Percentiles rank a stretch among this genome's conserved stretches.
Conservation (phyloP, 2,888 invertebrate species). For the Drosophila niveifrons region DNA sequence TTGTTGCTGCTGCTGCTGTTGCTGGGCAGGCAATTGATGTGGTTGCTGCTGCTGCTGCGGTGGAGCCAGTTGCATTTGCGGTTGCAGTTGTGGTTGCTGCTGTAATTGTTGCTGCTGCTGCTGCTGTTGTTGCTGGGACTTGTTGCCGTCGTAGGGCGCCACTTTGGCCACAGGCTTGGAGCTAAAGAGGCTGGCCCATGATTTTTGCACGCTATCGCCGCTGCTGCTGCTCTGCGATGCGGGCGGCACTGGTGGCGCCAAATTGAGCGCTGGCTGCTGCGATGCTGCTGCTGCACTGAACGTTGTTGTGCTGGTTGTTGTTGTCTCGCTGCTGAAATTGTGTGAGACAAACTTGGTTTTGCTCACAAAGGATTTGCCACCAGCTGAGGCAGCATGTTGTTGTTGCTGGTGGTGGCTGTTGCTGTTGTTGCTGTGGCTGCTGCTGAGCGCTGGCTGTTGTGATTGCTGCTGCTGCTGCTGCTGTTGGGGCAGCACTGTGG, state of each 20-base stretch:
- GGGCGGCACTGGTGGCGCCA: constrained; percentile 84
- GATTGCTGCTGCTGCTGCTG: constrained; percentile 46
- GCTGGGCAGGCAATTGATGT: constrained; percentile 36
- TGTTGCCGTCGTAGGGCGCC: constrained; percentile 86
- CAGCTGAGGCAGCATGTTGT: constrained; percentile 20
- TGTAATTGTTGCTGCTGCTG: constrained; percentile 22
- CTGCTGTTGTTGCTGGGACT: constrained; percentile 46
- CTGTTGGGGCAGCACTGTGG: constrained; percentile 41
- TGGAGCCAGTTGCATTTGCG: constrained; percentile 26
- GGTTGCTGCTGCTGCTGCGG: constrained; percentile 37
- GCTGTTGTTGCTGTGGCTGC: constrained; percentile 17
- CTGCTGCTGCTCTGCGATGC: constrained; percentile 61
- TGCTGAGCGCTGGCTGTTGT: constrained; percentile 30
- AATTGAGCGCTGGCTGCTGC: constrained; percentile 66
- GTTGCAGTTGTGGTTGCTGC: constrained; percentile 26
- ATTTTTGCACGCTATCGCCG: constrained; percentile 82
- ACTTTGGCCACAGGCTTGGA: constrained; percentile 88
- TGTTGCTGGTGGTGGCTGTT: constrained; percentile 32
- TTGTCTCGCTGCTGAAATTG: constrained; percentile 12
- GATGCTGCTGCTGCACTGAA: constrained; percentile 47
- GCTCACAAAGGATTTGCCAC: constrained; percentile 52
- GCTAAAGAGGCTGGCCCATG: constrained; percentile 89
- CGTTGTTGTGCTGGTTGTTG: constrained; percentile 27
- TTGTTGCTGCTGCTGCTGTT: constrained; percentile 33
- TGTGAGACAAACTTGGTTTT: constrained; percentile 58